A percentile compares a stretch with the other conserved stretches of the same genome.
phyloP scores from a whole-genome alignment of 2,888 invertebrate species.

The Auanema sp. region DNA sequence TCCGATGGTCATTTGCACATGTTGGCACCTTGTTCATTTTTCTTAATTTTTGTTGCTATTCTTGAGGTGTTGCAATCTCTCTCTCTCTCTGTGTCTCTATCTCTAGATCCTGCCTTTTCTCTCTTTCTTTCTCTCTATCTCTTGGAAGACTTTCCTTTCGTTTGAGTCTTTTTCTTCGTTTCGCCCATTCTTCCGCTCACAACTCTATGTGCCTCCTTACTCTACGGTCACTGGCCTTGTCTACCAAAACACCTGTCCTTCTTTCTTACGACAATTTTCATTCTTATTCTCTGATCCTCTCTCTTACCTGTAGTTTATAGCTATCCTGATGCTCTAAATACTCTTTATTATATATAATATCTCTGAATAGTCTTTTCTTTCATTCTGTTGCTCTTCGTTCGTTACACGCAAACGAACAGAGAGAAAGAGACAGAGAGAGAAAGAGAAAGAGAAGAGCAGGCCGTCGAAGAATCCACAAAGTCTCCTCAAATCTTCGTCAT shows the following conservation, averaged over 20 bases:
- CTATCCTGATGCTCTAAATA: too few species aligned
- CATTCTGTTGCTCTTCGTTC: background rate
- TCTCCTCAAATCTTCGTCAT: too few species aligned
- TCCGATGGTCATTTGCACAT: too few species aligned
- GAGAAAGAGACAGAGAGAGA: background rate
- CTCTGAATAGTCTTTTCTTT: conserved; percentile 6
- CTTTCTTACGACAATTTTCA: too few species aligned
- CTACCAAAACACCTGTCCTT: background rate
- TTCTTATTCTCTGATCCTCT: too few species aligned
- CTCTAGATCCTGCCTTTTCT: background rate
- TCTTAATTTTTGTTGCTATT: too few species aligned
- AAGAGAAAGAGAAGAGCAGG: background rate
- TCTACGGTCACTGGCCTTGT: background rate
- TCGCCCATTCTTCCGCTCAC: conserved; percentile 7
- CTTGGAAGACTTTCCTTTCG: conserved; percentile 1
- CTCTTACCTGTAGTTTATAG: too few species aligned
- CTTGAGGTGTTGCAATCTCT: too few species aligned
- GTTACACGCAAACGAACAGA: conserved; percentile 4
- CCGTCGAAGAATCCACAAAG: background rate
- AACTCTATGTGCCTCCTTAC: conserved; percentile 1
- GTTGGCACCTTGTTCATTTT: too few species aligned
- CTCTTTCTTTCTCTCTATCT: background rate
- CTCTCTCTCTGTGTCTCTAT: too few species aligned
- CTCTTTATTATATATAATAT: background rate
- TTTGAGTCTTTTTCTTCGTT: conserved; percentile 7